phyloP scores from a whole-genome alignment of 2,113 vertebrate genomes.

The Bothrops jararaca region DNA sequence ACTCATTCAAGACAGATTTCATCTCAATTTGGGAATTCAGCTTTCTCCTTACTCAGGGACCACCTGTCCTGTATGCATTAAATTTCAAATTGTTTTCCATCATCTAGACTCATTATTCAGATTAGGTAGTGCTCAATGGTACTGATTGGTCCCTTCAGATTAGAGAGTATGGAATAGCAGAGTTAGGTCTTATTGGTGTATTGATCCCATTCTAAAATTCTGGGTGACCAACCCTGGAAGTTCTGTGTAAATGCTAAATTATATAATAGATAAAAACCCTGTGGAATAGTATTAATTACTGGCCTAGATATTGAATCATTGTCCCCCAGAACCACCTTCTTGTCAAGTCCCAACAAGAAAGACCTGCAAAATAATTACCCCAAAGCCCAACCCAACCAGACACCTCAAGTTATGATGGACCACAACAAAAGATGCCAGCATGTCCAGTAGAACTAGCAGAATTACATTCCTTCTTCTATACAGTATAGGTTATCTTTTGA shows the following conservation, averaged over 20 bases:
- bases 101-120: neutral
- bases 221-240: neutral
- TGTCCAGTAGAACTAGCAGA: neutral
- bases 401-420: neutral
- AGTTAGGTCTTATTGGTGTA: neutral
- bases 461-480: neutral
- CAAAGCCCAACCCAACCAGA: neutral
- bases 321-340: neutral
- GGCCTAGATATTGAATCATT: neutral
- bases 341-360: neutral
- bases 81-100: neutral
- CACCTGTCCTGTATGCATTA: neutral
- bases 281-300: neutral
- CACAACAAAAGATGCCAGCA: neutral
- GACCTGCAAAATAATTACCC: neutral
- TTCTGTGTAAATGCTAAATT: neutral
- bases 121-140: neutral
- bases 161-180: neutral
- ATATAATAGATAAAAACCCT: neutral
- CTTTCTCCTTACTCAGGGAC: neutral
- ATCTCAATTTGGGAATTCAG: neutral
- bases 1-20: no score
- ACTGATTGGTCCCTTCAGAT: neutral
- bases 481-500: neutral
- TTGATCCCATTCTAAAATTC: neutral